Conservation (phyloP, 1,140 invertebrate species). For the Bactericera cockerelli region DNA sequence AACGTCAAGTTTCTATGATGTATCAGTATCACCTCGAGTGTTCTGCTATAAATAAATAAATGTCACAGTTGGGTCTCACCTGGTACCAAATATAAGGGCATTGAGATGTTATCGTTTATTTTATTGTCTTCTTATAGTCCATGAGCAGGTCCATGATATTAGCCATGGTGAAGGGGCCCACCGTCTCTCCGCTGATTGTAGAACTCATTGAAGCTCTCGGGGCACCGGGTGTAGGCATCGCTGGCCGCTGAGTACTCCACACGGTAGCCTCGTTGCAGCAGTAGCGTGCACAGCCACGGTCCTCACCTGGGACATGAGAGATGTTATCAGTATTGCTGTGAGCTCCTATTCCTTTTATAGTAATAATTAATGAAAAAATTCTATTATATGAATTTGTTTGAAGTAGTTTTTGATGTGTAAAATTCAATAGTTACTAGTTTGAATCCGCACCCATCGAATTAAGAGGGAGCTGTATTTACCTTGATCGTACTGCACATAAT, state of each 20-base stretch:
- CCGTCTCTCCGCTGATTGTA: slow-evolving; percentile 91
- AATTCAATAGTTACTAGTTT: too few relatives aligned
- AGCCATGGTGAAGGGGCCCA: slow-evolving; percentile 92
- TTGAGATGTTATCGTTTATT: slow-evolving; percentile 93
- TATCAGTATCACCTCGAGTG: too few relatives aligned
- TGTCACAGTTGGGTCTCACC: too few relatives aligned
- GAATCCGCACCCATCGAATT: too few relatives aligned
- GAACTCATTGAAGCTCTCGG: slow-evolving; percentile 93
- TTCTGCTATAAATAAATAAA: too few relatives aligned
- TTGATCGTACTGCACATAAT: slow-evolving; percentile 99
- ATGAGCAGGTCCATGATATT: slow-evolving; percentile 91
- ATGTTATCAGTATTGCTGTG: too few relatives aligned
- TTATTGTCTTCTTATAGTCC: slow-evolving; percentile 85
- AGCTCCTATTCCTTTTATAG: too few relatives aligned
- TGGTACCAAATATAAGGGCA: slow-evolving; percentile 91
- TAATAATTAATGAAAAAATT: too few relatives aligned
- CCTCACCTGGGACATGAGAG: slow-evolving; percentile 50
- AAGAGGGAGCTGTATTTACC: too few relatives aligned
- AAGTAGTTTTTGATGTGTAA: too few relatives aligned
- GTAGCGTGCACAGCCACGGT: slow-evolving; percentile 92
- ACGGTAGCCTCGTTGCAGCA: slow-evolving; percentile 89
- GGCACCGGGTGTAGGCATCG: slow-evolving; percentile 92
- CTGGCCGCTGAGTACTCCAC: slow-evolving; percentile 97
- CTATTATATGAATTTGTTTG: too few relatives aligned
- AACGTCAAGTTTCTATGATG: too few relatives aligned